Base-by-base conservation (phyloP, 2,797 vertebrate genomes). In the Merluccius polli region DNA sequence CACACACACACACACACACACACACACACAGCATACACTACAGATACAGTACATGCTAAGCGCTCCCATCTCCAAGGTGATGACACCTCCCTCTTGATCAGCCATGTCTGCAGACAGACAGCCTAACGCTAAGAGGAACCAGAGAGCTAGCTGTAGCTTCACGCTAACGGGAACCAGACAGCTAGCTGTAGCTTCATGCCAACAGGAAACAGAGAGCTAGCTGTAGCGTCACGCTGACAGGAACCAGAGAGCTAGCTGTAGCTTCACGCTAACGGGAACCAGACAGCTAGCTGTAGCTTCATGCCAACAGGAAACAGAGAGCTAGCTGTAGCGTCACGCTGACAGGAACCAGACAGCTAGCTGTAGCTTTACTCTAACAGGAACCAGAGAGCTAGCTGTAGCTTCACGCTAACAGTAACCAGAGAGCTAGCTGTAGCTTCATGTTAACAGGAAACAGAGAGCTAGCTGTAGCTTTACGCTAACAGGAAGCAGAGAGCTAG, bases 1-100 rank as follows among this genome's bases (percentile, higher is more conserved):
- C 52, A 59, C n/a, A n/a, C n/a, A n/a, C n/a, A n/a, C n/a, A n/a
- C n/a, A 52, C 48, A 52, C 48, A 52, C 48, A 52, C 48, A 52
- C 16, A 21, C 48, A n/a, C n/a, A n/a, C n/a, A n/a, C n/a, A n/a
- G n/a, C n/a, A n/a, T n/a, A n/a, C n/a, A n/a, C n/a, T n/a, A n/a
- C n/a, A n/a, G n/a, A n/a, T 9, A 63, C 59, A 12, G 59, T 59
- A n/a, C n/a, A 63, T 63, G 59, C 59, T 63, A n/a, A n/a, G n/a
- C n/a, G n/a, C n/a, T n/a, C 5, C 59, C 59, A 27, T 63, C 8
- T 24, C 59, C n/a, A 63, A 21, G 7, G 59, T 27, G 59, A 63
- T 27, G 59, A 63, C 59, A 63, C 59, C 21, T 59, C 52, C n/a
- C 59, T 63, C n/a, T 24, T 27, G 59, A 16, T 27, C n/a, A 63